These are phyloP conservation scores for Siniperca undulata DNA, from an alignment of 2,797 vertebrate species.

Conservation along the genomic window DNA sequence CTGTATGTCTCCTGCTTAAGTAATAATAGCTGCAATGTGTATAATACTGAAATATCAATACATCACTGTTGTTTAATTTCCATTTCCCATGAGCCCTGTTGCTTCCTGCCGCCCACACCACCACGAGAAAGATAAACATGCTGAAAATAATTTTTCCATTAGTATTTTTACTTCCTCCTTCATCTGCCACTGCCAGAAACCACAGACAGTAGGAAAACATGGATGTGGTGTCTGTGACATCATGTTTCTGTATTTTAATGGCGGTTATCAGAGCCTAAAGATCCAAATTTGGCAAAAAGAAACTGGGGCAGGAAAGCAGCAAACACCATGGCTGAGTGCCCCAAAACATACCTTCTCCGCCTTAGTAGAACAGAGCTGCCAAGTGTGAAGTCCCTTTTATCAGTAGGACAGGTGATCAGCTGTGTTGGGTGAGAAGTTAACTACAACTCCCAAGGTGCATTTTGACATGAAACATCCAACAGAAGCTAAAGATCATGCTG, in stretches of 20 bases:
- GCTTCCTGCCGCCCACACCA: constrained; percentile 20
- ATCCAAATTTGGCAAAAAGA: not conserved
- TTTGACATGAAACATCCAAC: too few species aligned
- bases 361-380: too few species aligned
- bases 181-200: not conserved
- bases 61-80: constrained; percentile 17
- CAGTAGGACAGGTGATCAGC: not conserved
- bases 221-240: not conserved
- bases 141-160: not conserved
- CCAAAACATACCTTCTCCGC: not conserved
- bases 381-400: not conserved
- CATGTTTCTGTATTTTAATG: not conserved
- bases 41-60: constrained; percentile 21
- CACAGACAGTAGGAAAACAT: not conserved
- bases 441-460: not conserved
- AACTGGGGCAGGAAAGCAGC: not conserved
- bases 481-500: not conserved
- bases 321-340: not conserved
- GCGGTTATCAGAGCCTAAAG: not conserved
- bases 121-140: constrained; percentile 28
- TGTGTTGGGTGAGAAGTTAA: not conserved
- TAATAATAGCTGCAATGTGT: constrained; percentile 1
- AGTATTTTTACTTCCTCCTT: constrained; percentile 1
- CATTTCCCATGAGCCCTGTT: constrained; percentile 27
- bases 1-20: not conserved